Evolutionary conservation across 2,113 vertebrate species (phyloP), one percentile per base, ranked within the genome.

Genomic region (Microcebus griseorufus): DNA sequence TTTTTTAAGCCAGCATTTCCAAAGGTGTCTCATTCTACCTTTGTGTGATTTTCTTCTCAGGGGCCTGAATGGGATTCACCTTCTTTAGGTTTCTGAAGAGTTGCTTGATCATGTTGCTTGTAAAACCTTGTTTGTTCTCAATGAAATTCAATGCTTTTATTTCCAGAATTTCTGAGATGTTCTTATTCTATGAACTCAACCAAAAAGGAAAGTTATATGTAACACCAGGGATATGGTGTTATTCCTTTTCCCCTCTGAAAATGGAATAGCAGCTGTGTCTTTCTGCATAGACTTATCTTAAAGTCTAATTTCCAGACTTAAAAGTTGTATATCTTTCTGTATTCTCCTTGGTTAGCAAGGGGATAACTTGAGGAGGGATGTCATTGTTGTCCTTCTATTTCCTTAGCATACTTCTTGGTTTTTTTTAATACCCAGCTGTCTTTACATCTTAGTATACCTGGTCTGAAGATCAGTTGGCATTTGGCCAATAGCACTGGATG

Each of bases 81-180:
- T 72, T 88, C 48, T n/a, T 37, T 72, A 89, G 67, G 13, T 60
- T 92, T 96, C 48, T 83, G n/a, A 94, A 90, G 55, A 84, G 14
- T 90, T 83, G 34, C 64, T 87, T 60, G 62, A 62, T 55, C 32
- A 12, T 32, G 11, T 78, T 88, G 39, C 64, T 95, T 95, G 45
- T 67, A 69, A 87, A 92, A 58, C 72, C 10, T 79, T 17, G 64
- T 62, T 45, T 58, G 32, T 76, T 79, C 58, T 76, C 22, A 60
- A 8, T 90, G 73, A 85, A 96, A 81, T 92, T 89, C 37, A 85
- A 64, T 45, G 58, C 37, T 91, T 37, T 85, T 93, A 64, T 39
- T 88, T 88, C 39, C 39, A 88, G 42, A 81, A 94, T 9, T 72
- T 85, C 73, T 53, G 18, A 65, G 90, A 60, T 65, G 16, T 75